Percentiles rank a stretch among this genome's conserved stretches.
phyloP scores from a whole-genome alignment of 2,888 invertebrate genomes.

The Hermaeophaga mercurialis region DNA sequence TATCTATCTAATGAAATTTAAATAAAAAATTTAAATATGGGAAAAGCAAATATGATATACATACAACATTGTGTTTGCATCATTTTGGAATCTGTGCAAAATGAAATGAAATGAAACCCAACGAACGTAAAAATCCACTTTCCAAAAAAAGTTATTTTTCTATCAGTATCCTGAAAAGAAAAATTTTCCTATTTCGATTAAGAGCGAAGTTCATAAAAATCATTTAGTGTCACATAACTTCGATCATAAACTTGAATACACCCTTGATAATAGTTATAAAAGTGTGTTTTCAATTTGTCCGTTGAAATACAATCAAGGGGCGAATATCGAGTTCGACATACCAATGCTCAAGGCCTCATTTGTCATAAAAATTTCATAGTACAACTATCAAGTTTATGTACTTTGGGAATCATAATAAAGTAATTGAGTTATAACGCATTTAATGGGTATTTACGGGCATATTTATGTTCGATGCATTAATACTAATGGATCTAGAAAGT shows the following conservation, averaged over 20 bases:
- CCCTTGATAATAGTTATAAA: conserved; percentile 7
- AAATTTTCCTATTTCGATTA: not conserved
- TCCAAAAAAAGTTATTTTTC: conserved; percentile 5
- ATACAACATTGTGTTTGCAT: too few species aligned
- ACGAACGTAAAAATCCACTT: too few species aligned
- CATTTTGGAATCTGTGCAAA: too few species aligned
- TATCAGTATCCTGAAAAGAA: not conserved
- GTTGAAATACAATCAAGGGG: conserved; percentile 3
- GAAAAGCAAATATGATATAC: too few species aligned
- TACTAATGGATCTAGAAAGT: too few species aligned
- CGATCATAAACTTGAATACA: not conserved
- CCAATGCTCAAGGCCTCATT: not conserved
- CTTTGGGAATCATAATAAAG: not conserved
- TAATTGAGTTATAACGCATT: too few species aligned
- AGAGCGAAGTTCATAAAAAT: conserved; percentile 3
- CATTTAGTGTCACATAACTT: conserved; percentile 1
- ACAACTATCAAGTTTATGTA: not conserved
- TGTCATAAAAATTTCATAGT: conserved; percentile 5
- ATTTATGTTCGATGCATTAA: too few species aligned
- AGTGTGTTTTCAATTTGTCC: conserved; percentile 1
- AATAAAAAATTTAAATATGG: too few species aligned
- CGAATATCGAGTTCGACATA: not conserved
- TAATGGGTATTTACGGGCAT: too few species aligned
- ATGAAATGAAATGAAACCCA: too few species aligned
- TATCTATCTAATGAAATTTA: too few species aligned